Evolutionary conservation across 2,888 invertebrate species (phyloP).

Genomic region (Mantis religiosa): DNA sequence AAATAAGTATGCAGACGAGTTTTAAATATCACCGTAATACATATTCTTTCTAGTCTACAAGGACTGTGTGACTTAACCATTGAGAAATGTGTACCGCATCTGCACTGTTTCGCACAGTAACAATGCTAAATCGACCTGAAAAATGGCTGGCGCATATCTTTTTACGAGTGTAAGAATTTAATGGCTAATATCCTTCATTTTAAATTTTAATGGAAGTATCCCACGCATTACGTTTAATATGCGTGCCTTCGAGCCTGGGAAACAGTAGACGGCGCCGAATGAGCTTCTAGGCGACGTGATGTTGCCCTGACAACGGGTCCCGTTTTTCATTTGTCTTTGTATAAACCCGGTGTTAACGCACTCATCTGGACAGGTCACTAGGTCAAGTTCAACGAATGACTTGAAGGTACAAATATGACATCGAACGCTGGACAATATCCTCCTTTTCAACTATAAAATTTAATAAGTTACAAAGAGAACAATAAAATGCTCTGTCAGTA

Average conservation of each 20-base stretch:
- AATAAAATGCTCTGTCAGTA: no score
- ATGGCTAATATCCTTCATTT: not conserved
- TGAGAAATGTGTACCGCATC: no score
- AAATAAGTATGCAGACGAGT: no score
- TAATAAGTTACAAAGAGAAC: no score
- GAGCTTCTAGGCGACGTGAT: not conserved
- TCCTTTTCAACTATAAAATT: no score
- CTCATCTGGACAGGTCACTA: not conserved
- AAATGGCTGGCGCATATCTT: not conserved
- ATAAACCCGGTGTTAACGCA: not conserved
- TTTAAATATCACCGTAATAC: no score
- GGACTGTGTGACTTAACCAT: no score
- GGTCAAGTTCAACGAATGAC: not conserved
- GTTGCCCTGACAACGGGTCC: not conserved
- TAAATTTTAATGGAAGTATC: not conserved
- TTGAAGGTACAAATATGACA: no score
- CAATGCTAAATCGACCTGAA: not conserved
- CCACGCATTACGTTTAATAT: not conserved
- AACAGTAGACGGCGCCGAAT: not conserved
- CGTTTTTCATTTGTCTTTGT: not conserved
- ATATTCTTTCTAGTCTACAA: no score
- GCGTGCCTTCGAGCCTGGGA: not conserved
- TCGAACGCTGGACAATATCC: no score
- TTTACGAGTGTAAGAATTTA: not conserved
- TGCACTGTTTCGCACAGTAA: no score